Evolutionary conservation across 37 sponge, comb jelly and placozoan species (phyloP).

Genomic region (Beroe forskalii): DNA sequence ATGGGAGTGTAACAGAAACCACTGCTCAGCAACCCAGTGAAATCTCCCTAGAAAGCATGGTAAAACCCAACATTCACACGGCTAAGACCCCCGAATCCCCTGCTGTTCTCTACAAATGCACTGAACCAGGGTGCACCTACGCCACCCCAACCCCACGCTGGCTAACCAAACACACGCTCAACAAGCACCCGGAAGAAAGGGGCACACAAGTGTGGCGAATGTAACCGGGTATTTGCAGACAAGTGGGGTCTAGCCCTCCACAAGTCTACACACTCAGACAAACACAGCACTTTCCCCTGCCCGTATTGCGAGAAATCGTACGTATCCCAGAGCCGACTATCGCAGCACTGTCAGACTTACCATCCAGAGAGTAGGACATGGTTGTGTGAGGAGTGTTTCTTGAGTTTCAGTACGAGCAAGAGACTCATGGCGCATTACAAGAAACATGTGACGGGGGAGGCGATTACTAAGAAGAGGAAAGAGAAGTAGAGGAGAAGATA

Average conservation of each 20-base stretch:
- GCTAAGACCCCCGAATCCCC: background rate
- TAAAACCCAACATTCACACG: background rate
- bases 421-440: background rate
- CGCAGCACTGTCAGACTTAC: constrained; percentile 23
- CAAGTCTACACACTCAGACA: background rate
- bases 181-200: background rate
- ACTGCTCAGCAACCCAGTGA: background rate
- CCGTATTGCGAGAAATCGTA: background rate
- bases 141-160: constrained; percentile 31
- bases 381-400: constrained; percentile 5
- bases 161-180: constrained; percentile 47
- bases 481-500: no score
- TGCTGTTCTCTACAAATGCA: background rate
- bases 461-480: no score
- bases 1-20: background rate
- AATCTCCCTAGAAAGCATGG: background rate
- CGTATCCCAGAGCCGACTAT: constrained; percentile 6
- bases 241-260: constrained; percentile 23
- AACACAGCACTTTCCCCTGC: background rate
- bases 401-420: constrained; percentile 9
- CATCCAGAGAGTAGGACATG: constrained; percentile 17
- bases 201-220: background rate
- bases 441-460: constrained; percentile 16
- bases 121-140: background rate
- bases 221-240: constrained; percentile 1